Conservation (phyloP, 1,140 invertebrate species). For the Sesamia nonagrioides region DNA sequence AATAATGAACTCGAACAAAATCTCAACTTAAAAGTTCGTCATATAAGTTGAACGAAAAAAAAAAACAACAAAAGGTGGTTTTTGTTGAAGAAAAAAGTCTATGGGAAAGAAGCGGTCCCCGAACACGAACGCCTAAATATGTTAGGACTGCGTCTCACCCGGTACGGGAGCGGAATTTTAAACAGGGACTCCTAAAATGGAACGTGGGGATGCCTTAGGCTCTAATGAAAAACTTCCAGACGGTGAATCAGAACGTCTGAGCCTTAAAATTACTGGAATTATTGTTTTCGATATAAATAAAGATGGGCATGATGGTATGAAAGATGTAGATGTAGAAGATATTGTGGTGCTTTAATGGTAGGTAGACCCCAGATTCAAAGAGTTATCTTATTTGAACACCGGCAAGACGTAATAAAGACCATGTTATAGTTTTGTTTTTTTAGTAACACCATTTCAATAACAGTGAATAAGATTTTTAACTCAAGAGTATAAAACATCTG, state of each 20-base stretch:
- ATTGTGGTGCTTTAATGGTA: background rate
- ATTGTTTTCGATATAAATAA: constrained; percentile 45
- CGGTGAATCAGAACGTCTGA: constrained; percentile 52
- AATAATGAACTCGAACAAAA: constrained; percentile 49
- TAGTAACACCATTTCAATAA: background rate
- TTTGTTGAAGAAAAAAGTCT: constrained; percentile 62
- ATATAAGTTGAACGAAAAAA: constrained; percentile 66
- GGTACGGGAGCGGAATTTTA: constrained; percentile 79
- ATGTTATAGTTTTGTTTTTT: background rate
- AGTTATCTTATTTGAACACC: background rate
- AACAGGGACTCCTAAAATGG: constrained; percentile 73
- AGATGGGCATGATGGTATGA: constrained; percentile 29
- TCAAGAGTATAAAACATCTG: background rate
- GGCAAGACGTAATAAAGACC: background rate
- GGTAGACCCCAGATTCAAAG: background rate
- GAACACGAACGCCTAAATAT: constrained; percentile 79
- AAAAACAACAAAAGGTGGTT: constrained; percentile 60
- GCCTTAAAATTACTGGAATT: constrained; percentile 43
- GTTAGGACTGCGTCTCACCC: constrained; percentile 66
- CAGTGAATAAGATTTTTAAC: background rate
- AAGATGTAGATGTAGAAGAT: background rate
- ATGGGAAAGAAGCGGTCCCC: constrained; percentile 69
- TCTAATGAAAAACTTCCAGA: constrained; percentile 59
- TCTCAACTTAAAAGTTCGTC: constrained; percentile 48
- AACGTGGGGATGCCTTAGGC: constrained; percentile 59